Evolutionary conservation across 2,113 vertebrate genomes (phyloP).

Genomic region (Myotis davidii): DNA sequence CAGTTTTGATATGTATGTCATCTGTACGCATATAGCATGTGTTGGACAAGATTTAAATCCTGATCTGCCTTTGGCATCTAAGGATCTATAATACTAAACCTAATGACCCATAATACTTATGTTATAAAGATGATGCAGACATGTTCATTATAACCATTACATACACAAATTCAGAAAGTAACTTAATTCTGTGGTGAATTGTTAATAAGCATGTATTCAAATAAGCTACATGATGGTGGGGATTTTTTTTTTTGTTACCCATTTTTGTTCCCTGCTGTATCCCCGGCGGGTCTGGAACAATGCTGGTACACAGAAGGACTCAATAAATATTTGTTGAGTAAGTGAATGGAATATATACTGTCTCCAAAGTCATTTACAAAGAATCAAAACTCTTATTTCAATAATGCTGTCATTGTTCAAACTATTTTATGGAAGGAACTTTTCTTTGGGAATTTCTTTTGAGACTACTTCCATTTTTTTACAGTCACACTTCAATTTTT

Average conservation of each 20-base stretch:
- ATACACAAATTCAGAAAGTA: background rate
- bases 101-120: background rate
- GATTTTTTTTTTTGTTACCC: no score
- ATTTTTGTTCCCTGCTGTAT: fast-evolving
- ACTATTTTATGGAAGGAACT: background rate
- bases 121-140: background rate
- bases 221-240: background rate
- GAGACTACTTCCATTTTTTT: background rate
- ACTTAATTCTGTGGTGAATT: background rate
- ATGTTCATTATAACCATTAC: background rate
- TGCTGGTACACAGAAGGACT: background rate
- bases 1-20: background rate
- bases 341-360: background rate
- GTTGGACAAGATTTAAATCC: background rate
- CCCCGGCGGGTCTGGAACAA: background rate
- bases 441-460: slow-evolving; percentile 11
- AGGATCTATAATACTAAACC: background rate
- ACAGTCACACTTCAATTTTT: slow-evolving; percentile 40
- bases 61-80: background rate
- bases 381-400: background rate
- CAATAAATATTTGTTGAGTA: background rate
- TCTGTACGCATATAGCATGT: background rate
- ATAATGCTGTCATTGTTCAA: background rate
- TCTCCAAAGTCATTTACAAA: slow-evolving; percentile 9
- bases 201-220: background rate